Base-by-base conservation (phyloP, 2,888 invertebrate species). In the Caenorhabditis panamensis region DNA sequence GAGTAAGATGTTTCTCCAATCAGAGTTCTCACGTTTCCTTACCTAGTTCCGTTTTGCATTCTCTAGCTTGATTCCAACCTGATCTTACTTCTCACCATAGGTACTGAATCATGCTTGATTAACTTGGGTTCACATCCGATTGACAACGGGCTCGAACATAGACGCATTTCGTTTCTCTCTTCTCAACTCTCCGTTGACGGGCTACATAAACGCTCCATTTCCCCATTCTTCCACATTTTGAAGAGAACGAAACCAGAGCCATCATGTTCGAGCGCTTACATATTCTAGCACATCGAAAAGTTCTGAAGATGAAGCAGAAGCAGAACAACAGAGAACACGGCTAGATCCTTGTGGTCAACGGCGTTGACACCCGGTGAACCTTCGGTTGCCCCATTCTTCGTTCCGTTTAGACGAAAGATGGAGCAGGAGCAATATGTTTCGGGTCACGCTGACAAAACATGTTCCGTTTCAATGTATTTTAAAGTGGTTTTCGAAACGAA, bases 391-490 rank as follows among this genome's bases (percentile, higher is more conserved):
- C 51, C 36, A 9, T 37, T 53, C 28, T 36, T 26, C 22, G 8
- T 36, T 41, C 54, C 18, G 26, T 63, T 76, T 64, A 51, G 22
- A 36, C 36, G 24, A 31, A 9, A 31, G 31, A 31, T 31, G 31
- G 31, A 31, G 31, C 31, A 31, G 41, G 41, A 41, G 36, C 41
- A 61, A 53, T 58, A 73, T 64, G 66, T 61, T 75, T 75, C 61
- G 66, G 51, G 58, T 31, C 58, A 58, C 16, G 26, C n/a, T 26
- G 58, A 49, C 56, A 72, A 51, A 24, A 47, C 59, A 47, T 68
- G 67, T 56, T 67, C 67, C 59, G 62, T 75, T 67, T 67, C 76
- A 76, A 76, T 76, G 76, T 76, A 76, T 76, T 68, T 76, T 56
- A 44, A 76, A 76, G 76, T 76, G 68, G 68, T 9, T 56, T 56